phyloP scores from a whole-genome alignment of 2,888 invertebrate genomes.

The Apodemia mormo region DNA sequence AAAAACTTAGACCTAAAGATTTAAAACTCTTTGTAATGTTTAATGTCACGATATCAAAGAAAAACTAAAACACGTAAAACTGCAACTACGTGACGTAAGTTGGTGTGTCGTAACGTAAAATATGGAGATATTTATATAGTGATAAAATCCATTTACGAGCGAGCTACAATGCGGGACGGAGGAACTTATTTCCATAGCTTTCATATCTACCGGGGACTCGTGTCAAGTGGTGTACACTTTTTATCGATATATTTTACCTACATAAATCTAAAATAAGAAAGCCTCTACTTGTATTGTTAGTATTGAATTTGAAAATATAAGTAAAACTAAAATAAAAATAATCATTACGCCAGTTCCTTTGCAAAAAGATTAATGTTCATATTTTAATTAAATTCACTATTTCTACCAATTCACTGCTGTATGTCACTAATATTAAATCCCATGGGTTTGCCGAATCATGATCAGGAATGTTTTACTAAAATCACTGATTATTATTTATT shows the following conservation, averaged over 20 bases:
- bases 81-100: slow-evolving; percentile 48
- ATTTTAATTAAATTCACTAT: no score
- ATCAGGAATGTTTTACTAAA: no score
- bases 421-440: no score
- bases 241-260: slow-evolving; percentile 21
- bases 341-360: no score
- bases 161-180: slow-evolving; percentile 69
- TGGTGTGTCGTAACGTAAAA: slow-evolving; percentile 52
- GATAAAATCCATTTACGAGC: slow-evolving; percentile 78
- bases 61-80: slow-evolving; percentile 37
- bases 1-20: background rate
- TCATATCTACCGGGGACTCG: slow-evolving; percentile 61
- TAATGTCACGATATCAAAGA: slow-evolving; percentile 26
- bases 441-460: no score
- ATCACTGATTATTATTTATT: no score
- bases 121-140: slow-evolving; percentile 71
- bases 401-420: no score
- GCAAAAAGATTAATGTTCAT: no score
- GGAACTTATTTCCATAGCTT: slow-evolving; percentile 79
- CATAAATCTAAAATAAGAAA: no score
- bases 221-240: slow-evolving; percentile 36
- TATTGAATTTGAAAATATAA: no score
- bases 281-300: no score
- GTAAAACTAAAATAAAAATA: no score
- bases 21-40: background rate